These are phyloP conservation scores for Elaphurus davidianus DNA, from an alignment of 2,113 vertebrate species.

Conservation along the genomic window DNA sequence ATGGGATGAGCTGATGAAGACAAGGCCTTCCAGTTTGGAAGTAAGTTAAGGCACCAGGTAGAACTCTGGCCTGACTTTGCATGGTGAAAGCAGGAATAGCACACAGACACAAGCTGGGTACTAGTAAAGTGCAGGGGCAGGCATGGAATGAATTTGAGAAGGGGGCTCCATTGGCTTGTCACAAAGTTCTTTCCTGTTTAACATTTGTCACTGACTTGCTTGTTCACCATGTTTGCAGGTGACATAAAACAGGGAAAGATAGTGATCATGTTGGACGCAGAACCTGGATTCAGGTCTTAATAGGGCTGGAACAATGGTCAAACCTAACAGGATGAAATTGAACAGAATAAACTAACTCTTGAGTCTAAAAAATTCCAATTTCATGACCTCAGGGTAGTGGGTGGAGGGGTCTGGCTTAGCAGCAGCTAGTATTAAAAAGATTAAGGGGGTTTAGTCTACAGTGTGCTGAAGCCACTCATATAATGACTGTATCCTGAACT, in stretches of 20 bases:
- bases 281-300: slow-evolving; percentile 24
- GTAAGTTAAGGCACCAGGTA: slow-evolving; percentile 74
- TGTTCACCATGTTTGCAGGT: slow-evolving; percentile 35
- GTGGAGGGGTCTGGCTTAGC: not conserved
- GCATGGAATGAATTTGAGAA: not conserved
- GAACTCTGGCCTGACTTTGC: slow-evolving; percentile 34
- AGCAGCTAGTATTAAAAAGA: slow-evolving; percentile 13
- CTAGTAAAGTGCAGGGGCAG: not conserved
- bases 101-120: not conserved
- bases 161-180: not conserved
- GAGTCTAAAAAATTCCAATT: slow-evolving; percentile 29
- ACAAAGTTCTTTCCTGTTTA: slow-evolving; percentile 9
- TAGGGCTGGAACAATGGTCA: slow-evolving; percentile 8
- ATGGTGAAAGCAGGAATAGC: slow-evolving; percentile 21
- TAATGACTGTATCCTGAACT: slow-evolving; percentile 14
- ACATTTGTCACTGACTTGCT: slow-evolving; percentile 28
- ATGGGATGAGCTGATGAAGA: slow-evolving; percentile 86
- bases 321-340: slow-evolving; percentile 37
- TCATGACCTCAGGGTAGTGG: not conserved
- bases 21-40: slow-evolving; percentile 83
- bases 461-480: not conserved
- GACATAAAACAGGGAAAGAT: slow-evolving; percentile 36
- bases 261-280: slow-evolving; percentile 17
- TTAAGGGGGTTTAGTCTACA: not conserved
- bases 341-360: slow-evolving; percentile 28